Percentiles rank a stretch among this genome's conserved stretches.
Conservation (phyloP, 2,888 invertebrate genomes). For the Sycophila texana region DNA sequence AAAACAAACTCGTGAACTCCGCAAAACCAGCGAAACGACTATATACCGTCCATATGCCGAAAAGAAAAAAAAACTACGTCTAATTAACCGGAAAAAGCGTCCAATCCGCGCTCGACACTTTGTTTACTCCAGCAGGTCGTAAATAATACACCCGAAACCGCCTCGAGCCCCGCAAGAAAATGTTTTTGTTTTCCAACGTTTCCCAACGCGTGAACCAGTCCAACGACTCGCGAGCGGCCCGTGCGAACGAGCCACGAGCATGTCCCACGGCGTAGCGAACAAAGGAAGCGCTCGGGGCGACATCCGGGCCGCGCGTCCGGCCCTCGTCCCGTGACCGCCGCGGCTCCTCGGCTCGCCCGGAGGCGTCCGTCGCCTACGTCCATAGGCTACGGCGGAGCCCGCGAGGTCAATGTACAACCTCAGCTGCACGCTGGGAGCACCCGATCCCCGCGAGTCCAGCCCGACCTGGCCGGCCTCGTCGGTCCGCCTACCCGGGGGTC, state of each 20-base stretch:
- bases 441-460: neutral
- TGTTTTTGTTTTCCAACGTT: neutral
- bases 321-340: too few species aligned
- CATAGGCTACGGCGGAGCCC: neutral
- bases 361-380: too few species aligned
- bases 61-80: too few species aligned
- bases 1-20: neutral
- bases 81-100: too few species aligned
- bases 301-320: conserved; percentile 23
- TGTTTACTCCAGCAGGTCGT: too few species aligned
- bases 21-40: neutral
- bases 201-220: neutral
- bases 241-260: neutral
- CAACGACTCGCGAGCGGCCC: neutral
- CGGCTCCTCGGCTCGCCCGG: too few species aligned
- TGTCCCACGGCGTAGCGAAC: neutral
- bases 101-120: too few species aligned
- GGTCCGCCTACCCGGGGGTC: neutral
- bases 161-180: too few species aligned
- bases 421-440: neutral
- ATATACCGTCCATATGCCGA: too few species aligned
- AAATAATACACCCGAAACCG: too few species aligned
- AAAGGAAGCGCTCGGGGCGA: conserved; percentile 51
- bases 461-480: neutral
- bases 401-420: conserved; percentile 47